A percentile compares a stretch with the other conserved stretches of the same genome.
These are phyloP conservation scores for Tinamus major DNA, from an alignment of 2,797 vertebrate species.

Conservation along the genomic window DNA sequence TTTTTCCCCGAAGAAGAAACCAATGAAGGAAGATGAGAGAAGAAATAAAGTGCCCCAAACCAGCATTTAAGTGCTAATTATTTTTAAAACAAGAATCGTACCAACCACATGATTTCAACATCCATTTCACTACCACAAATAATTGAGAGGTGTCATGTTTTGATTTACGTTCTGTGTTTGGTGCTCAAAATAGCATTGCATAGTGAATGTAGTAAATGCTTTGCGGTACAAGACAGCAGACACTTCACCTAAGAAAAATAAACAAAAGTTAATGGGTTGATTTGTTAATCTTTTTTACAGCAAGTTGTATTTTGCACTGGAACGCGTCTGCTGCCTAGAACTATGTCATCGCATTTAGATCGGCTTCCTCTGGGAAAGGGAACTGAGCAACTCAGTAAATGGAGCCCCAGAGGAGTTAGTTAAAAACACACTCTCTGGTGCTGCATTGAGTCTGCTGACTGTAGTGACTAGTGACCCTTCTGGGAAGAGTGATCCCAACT, in stretches of 20 bases:
- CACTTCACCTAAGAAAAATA: slow-evolving; percentile 17
- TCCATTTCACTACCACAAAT: neutral
- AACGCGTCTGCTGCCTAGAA: neutral
- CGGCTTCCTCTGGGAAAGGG: neutral
- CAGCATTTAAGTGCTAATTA: neutral
- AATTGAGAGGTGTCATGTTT: slow-evolving; percentile 26
- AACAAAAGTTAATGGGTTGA: neutral
- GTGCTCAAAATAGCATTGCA: slow-evolving; percentile 4
- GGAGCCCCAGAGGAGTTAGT: neutral
- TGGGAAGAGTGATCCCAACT: neutral
- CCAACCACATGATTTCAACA: neutral
- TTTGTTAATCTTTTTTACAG: slow-evolving; percentile 21
- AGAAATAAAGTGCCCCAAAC: neutral
- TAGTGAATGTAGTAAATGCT: neutral
- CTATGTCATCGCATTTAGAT: neutral
- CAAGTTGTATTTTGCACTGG: neutral
- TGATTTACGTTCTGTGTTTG: neutral
- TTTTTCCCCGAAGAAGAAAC: neutral
- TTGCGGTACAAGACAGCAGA: neutral
- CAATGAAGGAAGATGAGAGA: neutral
- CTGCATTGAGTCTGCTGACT: neutral
- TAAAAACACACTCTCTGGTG: neutral
- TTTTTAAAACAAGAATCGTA: neutral
- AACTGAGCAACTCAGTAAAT: neutral
- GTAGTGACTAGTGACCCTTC: neutral